Conservation (phyloP, 2,113 vertebrate species). For the Falcunculus frontatus region DNA sequence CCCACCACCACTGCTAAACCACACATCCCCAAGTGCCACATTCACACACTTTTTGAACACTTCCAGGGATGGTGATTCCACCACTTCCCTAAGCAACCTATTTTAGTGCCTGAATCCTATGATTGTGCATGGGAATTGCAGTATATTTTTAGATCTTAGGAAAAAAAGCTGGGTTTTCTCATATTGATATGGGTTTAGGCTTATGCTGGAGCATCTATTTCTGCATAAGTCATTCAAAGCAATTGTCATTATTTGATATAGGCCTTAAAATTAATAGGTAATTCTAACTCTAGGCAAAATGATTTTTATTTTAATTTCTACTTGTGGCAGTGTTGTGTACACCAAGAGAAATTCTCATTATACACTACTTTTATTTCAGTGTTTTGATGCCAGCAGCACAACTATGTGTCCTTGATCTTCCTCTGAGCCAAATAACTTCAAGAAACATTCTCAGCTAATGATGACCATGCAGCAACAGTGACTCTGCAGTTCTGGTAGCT, state of each 20-base stretch:
- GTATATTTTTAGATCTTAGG: background rate
- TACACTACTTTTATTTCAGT: background rate
- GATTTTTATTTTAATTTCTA: background rate
- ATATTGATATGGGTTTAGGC: background rate
- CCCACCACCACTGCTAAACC: background rate
- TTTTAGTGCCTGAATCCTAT: background rate
- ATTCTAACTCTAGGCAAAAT: background rate
- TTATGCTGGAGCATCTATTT: background rate
- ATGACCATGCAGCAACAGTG: background rate
- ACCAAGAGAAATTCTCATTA: background rate
- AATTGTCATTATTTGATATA: background rate
- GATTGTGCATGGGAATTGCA: background rate
- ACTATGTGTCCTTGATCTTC: background rate
- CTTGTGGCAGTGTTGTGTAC: rapidly evolving
- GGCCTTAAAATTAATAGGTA: background rate
- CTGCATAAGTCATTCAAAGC: background rate
- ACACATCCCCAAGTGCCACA: background rate
- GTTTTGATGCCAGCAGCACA: background rate
- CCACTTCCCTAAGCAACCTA: background rate
- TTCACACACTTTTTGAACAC: background rate
- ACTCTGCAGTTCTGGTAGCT: background rate
- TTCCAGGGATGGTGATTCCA: background rate
- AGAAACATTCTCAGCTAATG: background rate
- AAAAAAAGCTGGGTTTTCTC: background rate
- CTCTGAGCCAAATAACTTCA: background rate